These are phyloP conservation scores for Lutjanus campechanus DNA, from an alignment of 2,797 vertebrate genomes.

Conservation along the genomic window DNA sequence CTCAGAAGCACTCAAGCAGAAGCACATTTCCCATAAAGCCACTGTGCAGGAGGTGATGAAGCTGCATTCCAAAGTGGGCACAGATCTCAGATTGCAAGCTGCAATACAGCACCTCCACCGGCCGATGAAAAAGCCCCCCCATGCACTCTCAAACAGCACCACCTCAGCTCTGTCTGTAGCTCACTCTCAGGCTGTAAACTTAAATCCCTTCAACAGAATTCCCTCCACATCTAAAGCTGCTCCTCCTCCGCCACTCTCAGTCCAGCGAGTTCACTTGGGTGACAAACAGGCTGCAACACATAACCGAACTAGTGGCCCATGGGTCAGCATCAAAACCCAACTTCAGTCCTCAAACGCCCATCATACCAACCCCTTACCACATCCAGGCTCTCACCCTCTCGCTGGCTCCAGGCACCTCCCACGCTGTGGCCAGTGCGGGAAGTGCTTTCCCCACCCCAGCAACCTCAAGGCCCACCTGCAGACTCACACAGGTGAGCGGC, in stretches of 20 bases:
- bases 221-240: constrained; percentile 72
- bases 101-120: constrained; percentile 72
- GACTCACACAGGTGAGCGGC: constrained; percentile 87
- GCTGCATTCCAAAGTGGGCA: constrained; percentile 64
- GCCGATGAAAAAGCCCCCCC: constrained; percentile 65
- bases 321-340: constrained; percentile 73
- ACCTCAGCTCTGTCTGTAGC: constrained; percentile 44
- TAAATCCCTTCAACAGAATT: constrained; percentile 64
- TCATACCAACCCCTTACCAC: constrained; percentile 35
- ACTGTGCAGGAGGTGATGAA: constrained; percentile 60
- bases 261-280: constrained; percentile 57
- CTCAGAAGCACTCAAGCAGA: constrained; percentile 52
- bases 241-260: constrained; percentile 49
- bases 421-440: constrained; percentile 84
- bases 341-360: constrained; percentile 62
- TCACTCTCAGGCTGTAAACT: constrained; percentile 51
- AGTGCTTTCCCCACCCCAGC: constrained; percentile 86
- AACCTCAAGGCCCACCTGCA: constrained; percentile 86
- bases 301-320: constrained; percentile 50
- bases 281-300: constrained; percentile 63
- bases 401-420: constrained; percentile 55
- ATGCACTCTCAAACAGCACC: constrained; percentile 34
- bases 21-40: constrained; percentile 61
- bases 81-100: constrained; percentile 57
- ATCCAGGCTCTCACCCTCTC: constrained; percentile 50